A percentile compares a stretch with the other conserved stretches of the same genome.
phyloP scores from a whole-genome alignment of 2,797 vertebrate genomes.

The Euthynnus affinis region DNA sequence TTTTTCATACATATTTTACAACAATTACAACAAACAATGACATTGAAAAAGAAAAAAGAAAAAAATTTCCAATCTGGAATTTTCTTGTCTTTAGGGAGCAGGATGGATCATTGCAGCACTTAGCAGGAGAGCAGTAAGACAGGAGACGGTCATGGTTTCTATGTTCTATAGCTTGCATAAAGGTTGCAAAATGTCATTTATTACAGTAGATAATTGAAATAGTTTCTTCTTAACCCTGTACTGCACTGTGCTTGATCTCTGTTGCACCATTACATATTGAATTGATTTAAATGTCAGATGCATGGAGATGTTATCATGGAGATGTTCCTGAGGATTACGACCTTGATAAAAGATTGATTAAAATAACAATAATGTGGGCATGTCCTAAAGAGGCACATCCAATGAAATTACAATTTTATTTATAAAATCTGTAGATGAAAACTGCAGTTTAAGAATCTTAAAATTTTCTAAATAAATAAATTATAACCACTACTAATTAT shows the following conservation, averaged over 20 bases:
- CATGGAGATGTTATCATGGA: not conserved
- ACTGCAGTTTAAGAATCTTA: not conserved
- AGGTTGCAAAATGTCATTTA: conserved; percentile 29
- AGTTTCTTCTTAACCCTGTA: conserved; percentile 42
- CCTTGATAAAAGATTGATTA: conserved; percentile 9
- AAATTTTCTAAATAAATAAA: not conserved
- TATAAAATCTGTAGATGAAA: not conserved
- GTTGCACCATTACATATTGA: conserved; percentile 22
- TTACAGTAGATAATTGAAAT: conserved; percentile 14
- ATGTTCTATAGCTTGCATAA: conserved; percentile 39
- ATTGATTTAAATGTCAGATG: conserved; percentile 7
- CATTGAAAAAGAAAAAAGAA: conserved; percentile 12
- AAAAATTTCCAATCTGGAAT: not conserved
- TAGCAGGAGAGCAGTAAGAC: conserved; percentile 10
- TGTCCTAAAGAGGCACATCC: not conserved
- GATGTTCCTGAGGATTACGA: conserved; percentile 41
- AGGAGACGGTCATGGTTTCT: conserved; percentile 20
- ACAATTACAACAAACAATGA: conserved; percentile 42
- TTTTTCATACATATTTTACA: conserved; percentile 62
- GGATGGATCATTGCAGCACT: conserved; percentile 23
- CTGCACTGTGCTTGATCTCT: conserved; percentile 57
- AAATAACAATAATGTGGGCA: not conserved
- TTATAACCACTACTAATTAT: conserved; percentile 8
- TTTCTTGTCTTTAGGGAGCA: conserved; percentile 5
- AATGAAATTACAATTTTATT: not conserved